These are phyloP conservation scores for Columba guinea DNA, from an alignment of 2,797 vertebrate species.

Conservation along the genomic window DNA sequence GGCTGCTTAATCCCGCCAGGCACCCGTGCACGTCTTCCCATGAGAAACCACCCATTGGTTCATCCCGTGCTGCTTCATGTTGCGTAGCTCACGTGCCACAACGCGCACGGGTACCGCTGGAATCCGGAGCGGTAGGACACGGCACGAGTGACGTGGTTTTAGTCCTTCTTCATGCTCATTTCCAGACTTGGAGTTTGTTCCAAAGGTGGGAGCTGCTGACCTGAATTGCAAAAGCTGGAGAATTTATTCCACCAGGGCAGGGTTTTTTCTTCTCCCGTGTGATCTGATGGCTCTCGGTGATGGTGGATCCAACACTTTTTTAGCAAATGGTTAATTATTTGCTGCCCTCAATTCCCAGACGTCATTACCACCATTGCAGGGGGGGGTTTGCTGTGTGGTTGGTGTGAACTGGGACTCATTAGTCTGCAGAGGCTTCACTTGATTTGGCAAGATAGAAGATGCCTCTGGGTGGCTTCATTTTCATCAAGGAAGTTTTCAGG, in stretches of 20 bases:
- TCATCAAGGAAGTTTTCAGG: too few species aligned
- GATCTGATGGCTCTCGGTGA: accelerated
- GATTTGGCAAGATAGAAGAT: not conserved
- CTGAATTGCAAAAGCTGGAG: too few species aligned
- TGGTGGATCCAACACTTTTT: not conserved
- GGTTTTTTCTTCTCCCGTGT: accelerated
- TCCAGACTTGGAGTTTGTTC: not conserved
- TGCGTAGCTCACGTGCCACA: not conserved
- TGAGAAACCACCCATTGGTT: not conserved
- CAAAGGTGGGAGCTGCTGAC: not conserved
- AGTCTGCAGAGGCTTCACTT: not conserved
- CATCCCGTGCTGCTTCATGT: not conserved
- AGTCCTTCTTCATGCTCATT: not conserved
- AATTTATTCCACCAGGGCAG: not conserved
- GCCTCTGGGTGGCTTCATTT: not conserved
- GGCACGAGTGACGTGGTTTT: not conserved
- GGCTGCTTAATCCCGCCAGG: not conserved
- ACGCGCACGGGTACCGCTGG: not conserved
- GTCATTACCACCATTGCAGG: not conserved
- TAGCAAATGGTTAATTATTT: not conserved
- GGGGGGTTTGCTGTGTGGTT: not conserved
- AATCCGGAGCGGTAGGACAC: not conserved
- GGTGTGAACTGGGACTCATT: not conserved
- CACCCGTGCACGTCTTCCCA: not conserved
- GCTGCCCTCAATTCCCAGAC: not conserved